Evolutionary conservation across 2,797 vertebrate species (phyloP).

Genomic region (Microctenopoma lineatum): DNA sequence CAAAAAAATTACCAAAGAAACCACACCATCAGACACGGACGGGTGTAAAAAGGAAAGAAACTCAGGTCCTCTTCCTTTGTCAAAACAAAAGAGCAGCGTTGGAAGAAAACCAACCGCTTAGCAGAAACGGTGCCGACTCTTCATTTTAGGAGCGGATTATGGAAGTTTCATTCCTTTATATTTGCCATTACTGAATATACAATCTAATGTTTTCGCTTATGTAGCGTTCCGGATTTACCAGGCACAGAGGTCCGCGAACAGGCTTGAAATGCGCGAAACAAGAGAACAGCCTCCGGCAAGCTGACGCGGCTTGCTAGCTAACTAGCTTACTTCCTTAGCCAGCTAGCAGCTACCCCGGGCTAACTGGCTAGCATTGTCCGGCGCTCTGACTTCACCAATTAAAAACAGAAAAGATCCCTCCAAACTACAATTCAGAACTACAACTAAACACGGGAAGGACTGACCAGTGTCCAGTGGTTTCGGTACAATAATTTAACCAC

Average conservation of each 20-base stretch:
- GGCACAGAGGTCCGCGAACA: constrained; percentile 18
- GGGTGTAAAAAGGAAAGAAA: constrained; percentile 29
- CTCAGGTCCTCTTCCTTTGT: constrained; percentile 69
- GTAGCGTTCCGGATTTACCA: background rate
- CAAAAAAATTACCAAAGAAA: background rate
- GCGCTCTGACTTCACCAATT: background rate
- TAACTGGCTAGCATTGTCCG: constrained; percentile 54
- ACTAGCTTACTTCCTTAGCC: constrained; percentile 76
- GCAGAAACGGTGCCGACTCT: constrained; percentile 9
- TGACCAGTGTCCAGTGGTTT: background rate
- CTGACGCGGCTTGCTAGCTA: constrained; percentile 63
- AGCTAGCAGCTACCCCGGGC: constrained; percentile 50
- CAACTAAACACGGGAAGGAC: background rate
- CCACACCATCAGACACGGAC: constrained; percentile 18
- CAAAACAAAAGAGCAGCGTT: constrained; percentile 74
- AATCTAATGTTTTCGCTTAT: background rate
- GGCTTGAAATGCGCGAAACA: constrained; percentile 71
- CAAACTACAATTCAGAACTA: background rate
- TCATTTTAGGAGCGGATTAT: constrained; percentile 35
- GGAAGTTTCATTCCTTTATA: background rate
- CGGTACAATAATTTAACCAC: background rate
- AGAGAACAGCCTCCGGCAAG: constrained; percentile 58
- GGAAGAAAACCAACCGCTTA: constrained; percentile 44
- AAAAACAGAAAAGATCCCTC: accelerated
- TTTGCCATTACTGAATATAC: background rate